Base-by-base conservation (phyloP, 2,888 invertebrate species). In the Mesoligia furuncula region DNA sequence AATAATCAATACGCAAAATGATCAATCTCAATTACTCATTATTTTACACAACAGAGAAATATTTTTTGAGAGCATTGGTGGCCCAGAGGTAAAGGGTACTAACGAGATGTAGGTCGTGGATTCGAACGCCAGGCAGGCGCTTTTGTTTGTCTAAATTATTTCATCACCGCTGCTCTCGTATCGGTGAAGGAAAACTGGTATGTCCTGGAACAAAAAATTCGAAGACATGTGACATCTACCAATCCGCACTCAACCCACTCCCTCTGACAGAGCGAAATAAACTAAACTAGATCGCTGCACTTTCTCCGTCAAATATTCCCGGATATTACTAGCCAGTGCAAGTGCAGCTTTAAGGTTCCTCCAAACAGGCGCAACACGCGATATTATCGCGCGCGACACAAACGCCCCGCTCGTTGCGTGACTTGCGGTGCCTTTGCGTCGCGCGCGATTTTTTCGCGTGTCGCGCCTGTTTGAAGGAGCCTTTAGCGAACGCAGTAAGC, bases 401-500 rank as follows among this genome's bases (percentile, higher is more conserved):
- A n/a, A n/a, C n/a, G n/a, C n/a, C n/a, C n/a, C n/a, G n/a, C n/a
- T n/a, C n/a, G n/a, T n/a, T n/a, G n/a, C n/a, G n/a, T n/a, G n/a
- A n/a, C n/a, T n/a, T n/a, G n/a, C n/a, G n/a, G n/a, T n/a, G n/a
- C n/a, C n/a, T n/a, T n/a, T n/a, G n/a, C n/a, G n/a, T n/a, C n/a
- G n/a, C n/a, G n/a, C n/a, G n/a, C n/a, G n/a, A n/a, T n/a, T n/a
- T n/a, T n/a, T n/a, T n/a, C n/a, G n/a, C n/a, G n/a, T n/a, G n/a
- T n/a, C n/a, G n/a, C n/a, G n/a, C n/a, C n/a, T n/a, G n/a, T n/a
- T n/a, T n/a, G n/a, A n/a, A n/a, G n/a, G n/a, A n/a, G n/a, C n/a
- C n/a, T 36, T 80, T 42, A 31, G 15, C 39, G 31, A 71, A 72
- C 48, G 48, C 51, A 68, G 62, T 51, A 69, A 42, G 51, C n/a